Evolutionary conservation across 2,797 vertebrate genomes (phyloP).

Genomic region (Cyclura pinguis): DNA sequence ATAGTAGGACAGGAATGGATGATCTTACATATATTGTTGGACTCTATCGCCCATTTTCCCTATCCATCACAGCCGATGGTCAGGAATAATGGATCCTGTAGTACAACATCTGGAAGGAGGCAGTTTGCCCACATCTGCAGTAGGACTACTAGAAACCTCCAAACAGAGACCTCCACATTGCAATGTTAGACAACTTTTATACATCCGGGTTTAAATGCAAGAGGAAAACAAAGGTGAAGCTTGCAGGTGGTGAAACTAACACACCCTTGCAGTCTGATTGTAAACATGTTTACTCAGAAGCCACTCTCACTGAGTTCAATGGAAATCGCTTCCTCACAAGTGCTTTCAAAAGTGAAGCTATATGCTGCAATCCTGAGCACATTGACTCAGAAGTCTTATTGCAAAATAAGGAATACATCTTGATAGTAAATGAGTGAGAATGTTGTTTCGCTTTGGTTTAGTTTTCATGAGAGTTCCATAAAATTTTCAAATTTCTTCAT

Average conservation of each 20-base stretch:
- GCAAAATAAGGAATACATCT: neutral
- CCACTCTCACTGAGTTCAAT: neutral
- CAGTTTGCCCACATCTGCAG: neutral
- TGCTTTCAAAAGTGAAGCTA: neutral
- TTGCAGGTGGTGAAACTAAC: neutral
- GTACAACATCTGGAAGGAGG: neutral
- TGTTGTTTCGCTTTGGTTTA: neutral
- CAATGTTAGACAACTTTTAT: neutral
- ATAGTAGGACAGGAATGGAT: neutral
- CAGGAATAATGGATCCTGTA: neutral
- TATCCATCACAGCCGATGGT: neutral
- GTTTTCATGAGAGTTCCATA: neutral
- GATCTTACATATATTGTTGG: neutral
- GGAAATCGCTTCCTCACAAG: neutral
- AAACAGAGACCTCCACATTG: neutral
- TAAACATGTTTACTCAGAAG: conserved; percentile 24
- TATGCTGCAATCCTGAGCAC: neutral
- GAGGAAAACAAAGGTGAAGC: neutral
- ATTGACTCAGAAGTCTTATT: neutral
- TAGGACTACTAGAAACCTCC: neutral
- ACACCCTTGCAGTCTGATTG: neutral
- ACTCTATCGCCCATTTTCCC: neutral
- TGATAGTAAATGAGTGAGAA: neutral
- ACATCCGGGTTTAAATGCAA: neutral
- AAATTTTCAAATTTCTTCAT: neutral